Evolutionary conservation across 1,140 invertebrate species (phyloP).

Genomic region (Formica exsecta): DNA sequence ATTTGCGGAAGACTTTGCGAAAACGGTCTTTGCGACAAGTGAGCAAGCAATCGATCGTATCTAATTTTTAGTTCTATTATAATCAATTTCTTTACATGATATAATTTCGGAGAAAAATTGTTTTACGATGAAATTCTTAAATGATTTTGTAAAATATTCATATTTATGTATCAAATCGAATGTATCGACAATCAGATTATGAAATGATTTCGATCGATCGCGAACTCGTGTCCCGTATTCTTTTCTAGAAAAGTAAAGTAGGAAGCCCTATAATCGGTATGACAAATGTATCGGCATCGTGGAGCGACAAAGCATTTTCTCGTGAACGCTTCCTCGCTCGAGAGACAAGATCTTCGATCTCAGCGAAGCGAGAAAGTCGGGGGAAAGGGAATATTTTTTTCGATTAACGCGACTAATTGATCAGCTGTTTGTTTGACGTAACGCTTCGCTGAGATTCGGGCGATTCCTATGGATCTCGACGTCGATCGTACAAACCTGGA

Average conservation of each 20-base stretch:
- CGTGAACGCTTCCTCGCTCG: constrained; percentile 27
- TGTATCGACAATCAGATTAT: neutral
- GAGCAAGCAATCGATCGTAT: constrained; percentile 41
- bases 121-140: neutral
- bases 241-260: constrained; percentile 28
- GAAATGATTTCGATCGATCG: constrained; percentile 18
- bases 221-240: neutral
- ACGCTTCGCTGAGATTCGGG: constrained; percentile 33
- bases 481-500: constrained; percentile 59
- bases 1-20: constrained; percentile 38
- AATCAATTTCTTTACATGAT: neutral
- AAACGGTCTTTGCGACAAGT: neutral
- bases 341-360: constrained; percentile 13
- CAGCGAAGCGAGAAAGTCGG: neutral
- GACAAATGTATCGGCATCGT: constrained; percentile 40
- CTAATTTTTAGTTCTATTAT: neutral
- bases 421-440: neutral
- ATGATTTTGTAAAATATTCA: neutral
- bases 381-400: neutral
- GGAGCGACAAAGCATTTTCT: constrained; percentile 25
- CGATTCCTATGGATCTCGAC: constrained; percentile 52
- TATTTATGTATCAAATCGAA: neutral
- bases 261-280: neutral
- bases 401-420: constrained; percentile 40
- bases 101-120: neutral